Evolutionary conservation across 2,888 invertebrate species (phyloP).

Genomic region (Ennomos fuscantarius): DNA sequence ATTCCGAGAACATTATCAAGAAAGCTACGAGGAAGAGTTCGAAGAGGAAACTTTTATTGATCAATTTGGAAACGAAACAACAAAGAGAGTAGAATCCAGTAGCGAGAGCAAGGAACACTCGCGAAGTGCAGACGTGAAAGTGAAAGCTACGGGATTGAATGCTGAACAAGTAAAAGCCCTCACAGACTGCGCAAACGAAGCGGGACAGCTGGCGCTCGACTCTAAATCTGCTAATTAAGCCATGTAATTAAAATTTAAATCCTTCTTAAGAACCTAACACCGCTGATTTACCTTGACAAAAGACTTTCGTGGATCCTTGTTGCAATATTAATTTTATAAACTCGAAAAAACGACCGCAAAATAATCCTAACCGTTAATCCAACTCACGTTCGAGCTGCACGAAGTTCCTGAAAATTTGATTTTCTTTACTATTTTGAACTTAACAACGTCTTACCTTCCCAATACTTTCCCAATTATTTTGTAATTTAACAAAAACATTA

Average conservation of each 20-base stretch:
- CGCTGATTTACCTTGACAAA: constrained; percentile 19
- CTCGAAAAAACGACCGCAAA: constrained; percentile 7
- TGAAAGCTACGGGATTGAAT: constrained; percentile 78
- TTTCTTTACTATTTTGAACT: constrained; percentile 30
- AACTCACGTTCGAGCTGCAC: constrained; percentile 53
- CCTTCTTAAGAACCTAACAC: constrained; percentile 40
- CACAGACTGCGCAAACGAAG: constrained; percentile 79
- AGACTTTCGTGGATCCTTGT: constrained; percentile 29
- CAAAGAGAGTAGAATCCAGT: constrained; percentile 77
- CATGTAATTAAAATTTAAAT: constrained; percentile 61
- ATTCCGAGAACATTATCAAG: constrained; percentile 76
- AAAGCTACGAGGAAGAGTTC: constrained; percentile 81
- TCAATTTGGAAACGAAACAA: constrained; percentile 74
- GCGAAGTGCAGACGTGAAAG: constrained; percentile 78
- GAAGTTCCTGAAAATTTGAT: constrained; percentile 38
- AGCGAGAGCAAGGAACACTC: constrained; percentile 81
- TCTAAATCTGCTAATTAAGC: constrained; percentile 76
- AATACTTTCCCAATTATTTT: constrained; percentile 5
- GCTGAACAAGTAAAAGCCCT: constrained; percentile 78
- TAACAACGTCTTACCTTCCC: constrained; percentile 9
- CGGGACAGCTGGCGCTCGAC: constrained; percentile 80
- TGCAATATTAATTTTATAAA: constrained; percentile 2
- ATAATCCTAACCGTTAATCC: constrained; percentile 30
- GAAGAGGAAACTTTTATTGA: constrained; percentile 80
- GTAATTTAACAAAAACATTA: neutral